These are phyloP conservation scores for Euzetes globulus DNA, from an alignment of 2,888 invertebrate genomes.

Conservation along the genomic window DNA sequence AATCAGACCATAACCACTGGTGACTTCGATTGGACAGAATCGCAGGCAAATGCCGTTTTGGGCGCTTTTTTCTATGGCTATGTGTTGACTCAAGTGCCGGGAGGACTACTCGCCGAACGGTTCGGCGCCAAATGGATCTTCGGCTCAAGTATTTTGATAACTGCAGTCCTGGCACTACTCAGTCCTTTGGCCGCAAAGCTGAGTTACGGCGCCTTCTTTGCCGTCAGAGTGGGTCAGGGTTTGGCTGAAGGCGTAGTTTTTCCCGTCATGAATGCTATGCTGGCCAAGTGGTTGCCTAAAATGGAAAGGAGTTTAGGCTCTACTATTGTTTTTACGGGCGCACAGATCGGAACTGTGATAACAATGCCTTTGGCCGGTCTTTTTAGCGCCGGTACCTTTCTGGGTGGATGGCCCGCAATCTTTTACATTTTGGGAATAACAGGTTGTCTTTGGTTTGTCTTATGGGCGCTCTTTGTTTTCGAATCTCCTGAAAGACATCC, in stretches of 20 bases:
- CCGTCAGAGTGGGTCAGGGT: conserved; percentile 41
- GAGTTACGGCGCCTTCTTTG: conserved; percentile 37
- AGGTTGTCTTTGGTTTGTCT: conserved; percentile 48
- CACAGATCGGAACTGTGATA: conserved; percentile 30
- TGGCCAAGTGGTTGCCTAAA: conserved; percentile 25
- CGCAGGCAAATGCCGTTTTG: conserved; percentile 40
- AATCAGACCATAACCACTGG: conserved; percentile 6
- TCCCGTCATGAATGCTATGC: conserved; percentile 27
- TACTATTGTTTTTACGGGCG: conserved; percentile 25
- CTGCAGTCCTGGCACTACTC: conserved; percentile 39
- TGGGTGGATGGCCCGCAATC: conserved; percentile 58
- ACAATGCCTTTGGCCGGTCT: conserved; percentile 63
- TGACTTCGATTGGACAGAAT: conserved; percentile 40
- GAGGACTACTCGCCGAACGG: conserved; percentile 38
- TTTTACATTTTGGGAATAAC: conserved; percentile 68
- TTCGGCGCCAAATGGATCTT: conserved; percentile 42
- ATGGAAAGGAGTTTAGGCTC: conserved; percentile 25
- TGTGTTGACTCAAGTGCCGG: conserved; percentile 40
- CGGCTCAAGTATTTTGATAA: conserved; percentile 40
- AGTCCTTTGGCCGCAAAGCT: conserved; percentile 40
- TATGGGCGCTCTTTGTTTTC: conserved; percentile 49
- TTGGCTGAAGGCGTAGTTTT: conserved; percentile 38
- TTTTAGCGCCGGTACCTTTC: conserved; percentile 64
- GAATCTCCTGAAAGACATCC: conserved; percentile 68
- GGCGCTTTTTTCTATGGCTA: conserved; percentile 42